A percentile compares a stretch with the other conserved stretches of the same genome.
Conservation (phyloP, 1,140 invertebrate species). For the Aphis gossypii region DNA sequence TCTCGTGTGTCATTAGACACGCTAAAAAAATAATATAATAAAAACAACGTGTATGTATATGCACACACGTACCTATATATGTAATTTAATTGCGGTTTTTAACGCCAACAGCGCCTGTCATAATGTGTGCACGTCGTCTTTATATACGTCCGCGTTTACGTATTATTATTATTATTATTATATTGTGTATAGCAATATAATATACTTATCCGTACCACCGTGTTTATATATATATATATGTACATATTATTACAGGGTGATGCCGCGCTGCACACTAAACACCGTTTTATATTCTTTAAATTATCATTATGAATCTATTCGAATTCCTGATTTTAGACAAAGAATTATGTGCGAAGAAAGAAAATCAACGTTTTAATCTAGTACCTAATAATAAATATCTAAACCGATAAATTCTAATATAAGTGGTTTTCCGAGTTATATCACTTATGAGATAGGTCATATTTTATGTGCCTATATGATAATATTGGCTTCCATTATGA, state of each 20-base stretch:
- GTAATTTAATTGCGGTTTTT: slow-evolving; percentile 49
- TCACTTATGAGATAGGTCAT: no score
- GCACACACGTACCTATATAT: background rate
- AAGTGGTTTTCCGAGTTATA: no score
- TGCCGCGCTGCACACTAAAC: background rate
- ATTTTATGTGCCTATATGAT: no score
- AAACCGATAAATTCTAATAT: no score
- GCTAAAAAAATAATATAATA: slow-evolving; percentile 24
- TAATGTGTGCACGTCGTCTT: background rate
- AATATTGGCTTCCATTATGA: no score
- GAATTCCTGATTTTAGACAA: no score
- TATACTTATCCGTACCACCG: background rate
- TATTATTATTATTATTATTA: background rate
- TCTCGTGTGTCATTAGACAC: slow-evolving; percentile 48
- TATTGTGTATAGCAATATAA: background rate
- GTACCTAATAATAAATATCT: no score
- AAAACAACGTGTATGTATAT: background rate
- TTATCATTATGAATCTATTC: background rate
- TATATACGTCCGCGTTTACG: background rate
- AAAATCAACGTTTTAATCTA: no score
- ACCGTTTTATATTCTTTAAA: background rate
- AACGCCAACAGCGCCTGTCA: slow-evolving; percentile 40
- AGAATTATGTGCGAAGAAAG: no score
- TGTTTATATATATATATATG: background rate
- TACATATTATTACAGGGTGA: background rate